Base-by-base conservation (phyloP, 2,888 invertebrate genomes). In the Ethmia dodecea region DNA sequence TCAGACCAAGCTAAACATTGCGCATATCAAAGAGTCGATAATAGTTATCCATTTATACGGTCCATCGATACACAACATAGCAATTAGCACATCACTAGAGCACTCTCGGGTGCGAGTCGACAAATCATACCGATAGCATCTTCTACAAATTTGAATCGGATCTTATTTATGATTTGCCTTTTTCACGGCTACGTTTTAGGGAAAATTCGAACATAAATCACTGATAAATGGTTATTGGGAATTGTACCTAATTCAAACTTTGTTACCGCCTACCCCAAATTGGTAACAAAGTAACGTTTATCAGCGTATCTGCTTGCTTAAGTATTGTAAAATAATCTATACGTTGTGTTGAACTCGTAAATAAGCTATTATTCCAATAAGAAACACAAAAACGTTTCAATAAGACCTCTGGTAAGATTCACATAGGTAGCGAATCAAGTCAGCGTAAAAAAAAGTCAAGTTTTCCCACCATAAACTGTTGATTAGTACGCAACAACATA, bases 131-230 rank as follows among this genome's bases (percentile, higher is more conserved):
- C 56, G 87, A 87, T 87, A 86, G 66, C 79, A 87, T 87, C 87
- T 84, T 84, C 80, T 80, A 86, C 86, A 87, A 87, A 86, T 87
- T 86, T 86, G 87, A 86, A 86, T 84, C 87, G 84, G 86, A 86
- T 83, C 83, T 86, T 86, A 84, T 87, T 87, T 86, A 87, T 80
- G 86, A 86, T 86, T 84, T 79, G 84, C 80, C 83, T 83, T 83
- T 86, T 86, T 86, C 81, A 84, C 84, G 75, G 84, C 73, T 78
- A 77, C 75, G 74, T 78, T 81, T 83, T 80, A 62, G 80, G 80
- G 80, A 79, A 83, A 81, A 83, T 61, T 80, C 67, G 62, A 69
- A 71, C 70, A 81, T 81, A 81, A 83, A 80, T 84, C 78, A 78
- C 60, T 77, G 75, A 78, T 79, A 79, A 78, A 78, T 75, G 67